Conservation (phyloP, 2,113 vertebrate genomes). For the Leptosomus discolor region DNA sequence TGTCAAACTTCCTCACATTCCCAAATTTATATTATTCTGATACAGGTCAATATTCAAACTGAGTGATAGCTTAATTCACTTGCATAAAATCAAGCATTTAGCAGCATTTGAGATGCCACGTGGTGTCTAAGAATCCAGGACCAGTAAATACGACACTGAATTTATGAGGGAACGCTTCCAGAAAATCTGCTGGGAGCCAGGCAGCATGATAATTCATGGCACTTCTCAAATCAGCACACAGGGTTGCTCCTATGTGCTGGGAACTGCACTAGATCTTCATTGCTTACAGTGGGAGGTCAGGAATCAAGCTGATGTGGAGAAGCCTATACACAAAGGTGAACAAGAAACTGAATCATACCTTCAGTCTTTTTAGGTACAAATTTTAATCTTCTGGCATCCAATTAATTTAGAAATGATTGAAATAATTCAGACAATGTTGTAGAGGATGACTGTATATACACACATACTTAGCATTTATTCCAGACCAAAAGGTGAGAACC, state of each 20-base stretch:
- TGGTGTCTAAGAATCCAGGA: neutral
- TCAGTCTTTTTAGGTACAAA: neutral
- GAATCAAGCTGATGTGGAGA: neutral
- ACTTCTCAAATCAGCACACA: neutral
- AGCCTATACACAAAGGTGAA: neutral
- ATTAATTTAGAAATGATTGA: neutral
- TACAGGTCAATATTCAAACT: neutral
- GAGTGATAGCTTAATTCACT: neutral
- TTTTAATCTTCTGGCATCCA: neutral
- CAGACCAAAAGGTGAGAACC: neutral
- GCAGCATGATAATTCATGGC: neutral
- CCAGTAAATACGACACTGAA: neutral
- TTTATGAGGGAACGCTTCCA: neutral
- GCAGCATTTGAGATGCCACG: neutral
- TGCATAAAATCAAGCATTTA: neutral
- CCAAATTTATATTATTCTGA: neutral
- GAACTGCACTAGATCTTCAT: neutral
- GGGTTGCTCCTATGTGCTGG: neutral
- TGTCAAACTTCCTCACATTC: neutral
- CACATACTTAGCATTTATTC: neutral
- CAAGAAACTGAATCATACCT: neutral
- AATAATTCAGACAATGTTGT: neutral
- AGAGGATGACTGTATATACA: neutral
- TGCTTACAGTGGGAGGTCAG: neutral
- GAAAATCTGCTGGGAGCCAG: neutral